Conservation (phyloP, 1,140 invertebrate species). For the Drosophila dunni region DNA sequence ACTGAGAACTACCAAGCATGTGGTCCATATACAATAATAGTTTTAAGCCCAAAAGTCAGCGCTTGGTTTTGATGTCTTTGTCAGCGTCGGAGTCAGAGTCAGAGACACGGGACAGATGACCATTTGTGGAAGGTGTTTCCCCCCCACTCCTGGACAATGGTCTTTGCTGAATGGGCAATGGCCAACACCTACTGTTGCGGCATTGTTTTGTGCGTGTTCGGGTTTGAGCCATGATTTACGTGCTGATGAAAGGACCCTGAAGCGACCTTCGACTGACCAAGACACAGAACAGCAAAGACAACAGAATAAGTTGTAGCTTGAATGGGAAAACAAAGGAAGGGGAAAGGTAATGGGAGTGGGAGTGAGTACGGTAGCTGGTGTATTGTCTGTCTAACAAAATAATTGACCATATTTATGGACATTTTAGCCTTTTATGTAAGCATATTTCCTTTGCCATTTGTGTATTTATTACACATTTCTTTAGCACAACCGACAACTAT, state of each 20-base stretch:
- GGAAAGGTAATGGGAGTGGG: too few relatives aligned
- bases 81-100: constrained; percentile 30
- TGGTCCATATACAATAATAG: constrained; percentile 54
- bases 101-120: constrained; percentile 14
- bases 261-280: constrained; percentile 16
- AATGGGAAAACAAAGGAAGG: not conserved
- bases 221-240: constrained; percentile 63
- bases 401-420: constrained; percentile 80
- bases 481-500: constrained; percentile 64
- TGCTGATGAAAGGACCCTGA: constrained; percentile 67
- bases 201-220: constrained; percentile 32
- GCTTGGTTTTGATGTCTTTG: constrained; percentile 71
- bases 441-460: constrained; percentile 74
- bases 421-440: constrained; percentile 80
- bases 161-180: constrained; percentile 48
- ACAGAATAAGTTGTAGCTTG: not conserved
- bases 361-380: not conserved
- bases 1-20: not conserved
- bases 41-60: constrained; percentile 39
- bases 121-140: constrained; percentile 53
- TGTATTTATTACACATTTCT: constrained; percentile 57
- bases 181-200: constrained; percentile 61
- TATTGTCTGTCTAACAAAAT: constrained; percentile 60
- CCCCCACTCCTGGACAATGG: not conserved
- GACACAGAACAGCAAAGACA: not conserved